phyloP scores from a whole-genome alignment of 64 coral and sea anemone genomes.

The Actinia tenebrosa region DNA sequence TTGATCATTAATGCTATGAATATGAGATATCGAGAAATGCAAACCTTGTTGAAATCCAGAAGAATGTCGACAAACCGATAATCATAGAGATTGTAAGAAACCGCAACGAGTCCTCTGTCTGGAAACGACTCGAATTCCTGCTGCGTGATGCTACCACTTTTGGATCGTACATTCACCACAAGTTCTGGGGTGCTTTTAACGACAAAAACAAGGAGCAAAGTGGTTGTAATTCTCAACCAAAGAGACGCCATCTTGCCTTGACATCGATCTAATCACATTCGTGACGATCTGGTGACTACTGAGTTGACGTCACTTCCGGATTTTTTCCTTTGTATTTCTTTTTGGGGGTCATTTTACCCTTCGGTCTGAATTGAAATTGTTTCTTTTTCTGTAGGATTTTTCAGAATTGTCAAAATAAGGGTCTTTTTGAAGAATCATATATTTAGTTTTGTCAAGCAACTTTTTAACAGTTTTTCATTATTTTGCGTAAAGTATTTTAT shows the following conservation, averaged over 20 bases:
- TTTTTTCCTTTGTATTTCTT: neutral
- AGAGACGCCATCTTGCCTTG: slow-evolving; percentile 1
- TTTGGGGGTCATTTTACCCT: neutral
- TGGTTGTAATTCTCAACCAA: neutral
- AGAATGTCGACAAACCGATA: slow-evolving; percentile 48
- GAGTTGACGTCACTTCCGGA: neutral
- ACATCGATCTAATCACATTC: neutral
- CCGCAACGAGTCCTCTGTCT: slow-evolving; percentile 72
- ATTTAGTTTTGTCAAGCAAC: too few relatives aligned
- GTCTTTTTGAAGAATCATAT: too few relatives aligned
- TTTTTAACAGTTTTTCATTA: too few relatives aligned
- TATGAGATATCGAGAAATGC: neutral
- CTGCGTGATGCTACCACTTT: slow-evolving; percentile 70
- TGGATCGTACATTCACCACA: slow-evolving; percentile 89
- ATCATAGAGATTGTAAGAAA: slow-evolving; percentile 58
- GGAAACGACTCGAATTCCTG: slow-evolving; percentile 67
- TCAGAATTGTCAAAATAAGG: too few relatives aligned
- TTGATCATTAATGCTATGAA: neutral
- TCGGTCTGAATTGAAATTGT: too few relatives aligned
- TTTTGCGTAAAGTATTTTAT: too few relatives aligned
- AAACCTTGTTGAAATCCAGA: slow-evolving; percentile 87
- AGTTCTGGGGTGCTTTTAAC: slow-evolving; percentile 26
- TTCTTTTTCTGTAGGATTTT: too few relatives aligned
- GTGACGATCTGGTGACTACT: neutral
- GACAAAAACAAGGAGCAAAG: neutral